Conservation (phyloP, 2,113 vertebrate species). For the Pterocles burchelli region DNA sequence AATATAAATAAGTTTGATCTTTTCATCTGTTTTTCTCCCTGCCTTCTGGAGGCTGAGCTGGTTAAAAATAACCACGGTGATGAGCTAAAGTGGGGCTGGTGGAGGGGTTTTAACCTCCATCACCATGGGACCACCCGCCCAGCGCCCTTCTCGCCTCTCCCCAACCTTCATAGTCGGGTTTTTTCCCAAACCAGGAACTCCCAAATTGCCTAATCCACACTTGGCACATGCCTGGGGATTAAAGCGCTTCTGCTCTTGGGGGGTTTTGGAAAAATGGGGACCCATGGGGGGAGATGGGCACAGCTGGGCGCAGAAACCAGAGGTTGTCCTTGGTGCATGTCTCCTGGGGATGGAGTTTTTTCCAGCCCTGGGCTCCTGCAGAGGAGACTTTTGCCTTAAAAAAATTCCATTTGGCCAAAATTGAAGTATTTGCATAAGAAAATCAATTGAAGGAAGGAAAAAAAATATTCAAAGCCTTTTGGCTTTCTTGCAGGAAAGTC, state of each 20-base stretch:
- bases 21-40: constrained; percentile 33
- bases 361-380: neutral
- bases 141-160: neutral
- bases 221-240: neutral
- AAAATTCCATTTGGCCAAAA: neutral
- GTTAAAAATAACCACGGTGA: neutral
- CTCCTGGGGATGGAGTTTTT: neutral
- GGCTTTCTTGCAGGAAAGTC: neutral
- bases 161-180: fast-evolving
- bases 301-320: neutral
- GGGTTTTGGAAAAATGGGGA: neutral
- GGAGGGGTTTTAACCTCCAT: neutral
- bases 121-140: fast-evolving
- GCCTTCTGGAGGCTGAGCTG: constrained; percentile 34
- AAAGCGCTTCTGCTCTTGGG: fast-evolving
- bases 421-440: neutral
- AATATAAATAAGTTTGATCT: constrained; percentile 43
- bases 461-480: neutral
- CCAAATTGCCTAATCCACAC: neutral
- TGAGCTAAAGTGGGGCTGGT: neutral
- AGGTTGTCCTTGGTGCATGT: no score
- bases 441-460: neutral
- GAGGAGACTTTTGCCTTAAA: neutral
- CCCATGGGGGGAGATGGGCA: neutral
- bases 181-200: neutral